Evolutionary conservation across 2,888 invertebrate species (phyloP), one percentile per base, ranked within the genome.

Genomic region (Orthosia gothica): DNA sequence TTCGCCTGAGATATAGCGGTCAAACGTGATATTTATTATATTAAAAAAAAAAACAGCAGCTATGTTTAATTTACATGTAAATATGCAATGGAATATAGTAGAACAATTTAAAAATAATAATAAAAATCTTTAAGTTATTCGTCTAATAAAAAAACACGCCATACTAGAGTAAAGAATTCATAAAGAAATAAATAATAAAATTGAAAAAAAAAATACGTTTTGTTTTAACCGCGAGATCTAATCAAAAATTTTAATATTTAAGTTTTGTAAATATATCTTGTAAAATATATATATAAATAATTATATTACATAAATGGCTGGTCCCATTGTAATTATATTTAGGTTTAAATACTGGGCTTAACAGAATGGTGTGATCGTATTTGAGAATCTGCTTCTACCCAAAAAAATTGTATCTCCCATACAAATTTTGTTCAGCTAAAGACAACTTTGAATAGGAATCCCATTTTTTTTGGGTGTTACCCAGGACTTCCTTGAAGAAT

Each of bases 131-230:
- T 58, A 32, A 70, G 62, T 77, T 63, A 40, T 20, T 16, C 0
- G 15, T 16, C 1, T 63, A 59, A 45, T 18, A 70, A 49, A 70
- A 58, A 55, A n/a, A 74, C 74, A 50, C 70, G 84, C 84, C 84
- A 84, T 84, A 85, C 32, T 84, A 84, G 80, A 50, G 57, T 62
- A 63, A 68, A 61, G 71, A 70, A 70, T 81, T 81, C 75, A 76
- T 82, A 83, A 84, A 81, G 72, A 83, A 85, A 86, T 82, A 84
- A 84, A 86, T 45, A 20, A 71, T 50, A 86, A 86, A 86, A 86
- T 32, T 76, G 57, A 70, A 64, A 75, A 85, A 85, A 82, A 83
- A 84, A 86, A 74, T 68, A n/a, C 49, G 61, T 69, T 71, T 76
- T 62, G 70, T 83, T 73, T 40, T 68, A 76, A 76, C 50, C 62